Percentiles rank a stretch among this genome's conserved stretches.
Conservation (phyloP, 1,140 invertebrate species). For the Panagrolaimus sp. region DNA sequence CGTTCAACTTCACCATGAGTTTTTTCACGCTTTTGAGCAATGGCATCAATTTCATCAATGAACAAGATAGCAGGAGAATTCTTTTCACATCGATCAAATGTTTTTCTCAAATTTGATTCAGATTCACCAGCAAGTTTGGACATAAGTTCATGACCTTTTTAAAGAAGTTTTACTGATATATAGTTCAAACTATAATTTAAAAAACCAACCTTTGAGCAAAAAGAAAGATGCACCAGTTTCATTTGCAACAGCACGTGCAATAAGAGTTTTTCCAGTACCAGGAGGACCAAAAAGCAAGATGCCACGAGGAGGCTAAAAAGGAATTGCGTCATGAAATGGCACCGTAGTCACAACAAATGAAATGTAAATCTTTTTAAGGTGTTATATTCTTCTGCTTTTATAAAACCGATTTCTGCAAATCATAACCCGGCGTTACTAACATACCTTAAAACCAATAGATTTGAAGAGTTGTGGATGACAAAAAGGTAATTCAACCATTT, state of each 20-base stretch:
- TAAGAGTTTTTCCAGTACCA: slow-evolving; percentile 89
- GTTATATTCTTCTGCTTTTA: slow-evolving; percentile 20
- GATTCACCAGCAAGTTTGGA: slow-evolving; percentile 98
- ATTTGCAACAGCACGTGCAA: slow-evolving; percentile 96
- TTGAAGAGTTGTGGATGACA: slow-evolving; percentile 97
- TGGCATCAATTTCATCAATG: slow-evolving; percentile 98
- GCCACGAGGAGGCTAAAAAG: slow-evolving; percentile 82
- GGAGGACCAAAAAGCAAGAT: slow-evolving; percentile 96
- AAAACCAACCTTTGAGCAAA: slow-evolving; percentile 78
- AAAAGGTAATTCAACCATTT: slow-evolving; percentile 97
- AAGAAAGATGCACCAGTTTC: slow-evolving; percentile 99
- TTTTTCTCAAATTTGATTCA: slow-evolving; percentile 90
- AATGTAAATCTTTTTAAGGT: slow-evolving; percentile 9
- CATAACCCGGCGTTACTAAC: not conserved
- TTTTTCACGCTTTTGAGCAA: slow-evolving; percentile 98
- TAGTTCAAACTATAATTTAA: slow-evolving; percentile 14
- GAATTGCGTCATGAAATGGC: not conserved
- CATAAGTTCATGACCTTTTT: slow-evolving; percentile 91
- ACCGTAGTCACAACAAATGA: slow-evolving; percentile 9
- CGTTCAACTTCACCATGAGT: slow-evolving; percentile 98
- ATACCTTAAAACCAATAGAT: slow-evolving; percentile 67
- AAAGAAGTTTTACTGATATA: not conserved
- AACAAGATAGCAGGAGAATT: slow-evolving; percentile 99
- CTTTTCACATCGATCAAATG: slow-evolving; percentile 98
- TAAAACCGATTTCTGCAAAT: slow-evolving; percentile 4